Conservation (phyloP, 2,113 vertebrate genomes). For the Triplophysa rosa region DNA sequence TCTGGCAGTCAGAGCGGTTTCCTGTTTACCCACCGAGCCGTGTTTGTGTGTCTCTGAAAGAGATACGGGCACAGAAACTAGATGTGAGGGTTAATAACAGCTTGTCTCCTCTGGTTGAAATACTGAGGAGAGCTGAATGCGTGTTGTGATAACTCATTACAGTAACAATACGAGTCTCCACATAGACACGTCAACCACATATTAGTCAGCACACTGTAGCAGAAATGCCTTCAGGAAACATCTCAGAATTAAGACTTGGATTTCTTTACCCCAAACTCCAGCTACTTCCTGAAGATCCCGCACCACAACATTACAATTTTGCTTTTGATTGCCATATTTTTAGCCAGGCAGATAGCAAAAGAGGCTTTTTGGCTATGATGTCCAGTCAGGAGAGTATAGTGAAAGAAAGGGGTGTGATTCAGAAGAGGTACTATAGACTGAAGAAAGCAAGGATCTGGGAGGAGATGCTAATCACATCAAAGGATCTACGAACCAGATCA, state of each 20-base stretch:
- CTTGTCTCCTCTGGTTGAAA: neutral
- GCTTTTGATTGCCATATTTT: neutral
- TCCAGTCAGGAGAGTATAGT: neutral
- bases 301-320: neutral
- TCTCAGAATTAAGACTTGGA: neutral
- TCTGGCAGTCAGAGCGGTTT: conserved; percentile 31
- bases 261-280: neutral
- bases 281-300: conserved; percentile 15
- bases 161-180: neutral
- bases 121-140: neutral
- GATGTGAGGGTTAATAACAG: conserved; percentile 17
- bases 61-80: neutral
- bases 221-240: conserved; percentile 12
- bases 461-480: conserved; percentile 2
- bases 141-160: conserved; percentile 20
- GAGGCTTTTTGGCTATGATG: neutral
- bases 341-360: neutral
- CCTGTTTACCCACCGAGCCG: conserved; percentile 45
- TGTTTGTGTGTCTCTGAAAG: neutral
- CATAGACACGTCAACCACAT: conserved; percentile 4
- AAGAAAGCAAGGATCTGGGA: conserved; percentile 22
- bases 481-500: neutral
- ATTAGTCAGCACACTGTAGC: neutral
- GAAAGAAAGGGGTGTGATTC: neutral
- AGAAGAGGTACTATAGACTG: neutral